Percentiles rank a stretch among this genome's conserved stretches.
phyloP scores from a whole-genome alignment of 2,113 vertebrate species.

The Paedocypris sp. region DNA sequence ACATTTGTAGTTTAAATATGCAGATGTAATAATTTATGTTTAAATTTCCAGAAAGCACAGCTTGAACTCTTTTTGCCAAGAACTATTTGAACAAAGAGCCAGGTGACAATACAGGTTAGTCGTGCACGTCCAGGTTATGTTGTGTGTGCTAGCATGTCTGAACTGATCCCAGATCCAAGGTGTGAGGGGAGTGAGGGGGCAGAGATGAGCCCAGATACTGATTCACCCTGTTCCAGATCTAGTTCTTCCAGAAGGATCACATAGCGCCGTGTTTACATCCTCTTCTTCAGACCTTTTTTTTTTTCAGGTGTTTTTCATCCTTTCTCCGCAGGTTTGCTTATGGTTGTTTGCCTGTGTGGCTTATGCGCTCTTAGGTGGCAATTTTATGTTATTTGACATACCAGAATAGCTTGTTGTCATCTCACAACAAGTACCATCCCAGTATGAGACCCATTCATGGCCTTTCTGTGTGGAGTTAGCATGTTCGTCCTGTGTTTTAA shows the following conservation, averaged over 20 bases:
- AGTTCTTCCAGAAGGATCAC: conserved; percentile 33
- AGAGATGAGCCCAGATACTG: conserved; percentile 13
- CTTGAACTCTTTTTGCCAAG: background rate
- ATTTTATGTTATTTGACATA: background rate
- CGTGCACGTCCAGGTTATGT: conserved; percentile 21
- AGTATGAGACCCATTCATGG: too few species aligned
- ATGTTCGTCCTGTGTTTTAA: too few species aligned
- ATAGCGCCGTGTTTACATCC: conserved; percentile 22
- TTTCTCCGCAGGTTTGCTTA: background rate
- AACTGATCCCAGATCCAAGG: conserved; percentile 35
- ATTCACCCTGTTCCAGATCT: conserved; percentile 21
- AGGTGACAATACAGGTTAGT: conserved; percentile 30
- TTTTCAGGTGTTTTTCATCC: conserved; percentile 2
- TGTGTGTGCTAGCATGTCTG: conserved; percentile 25
- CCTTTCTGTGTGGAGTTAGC: too few species aligned
- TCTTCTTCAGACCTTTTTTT: background rate
- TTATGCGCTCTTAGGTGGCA: background rate
- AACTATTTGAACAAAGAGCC: conserved; percentile 10
- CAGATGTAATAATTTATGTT: too few species aligned
- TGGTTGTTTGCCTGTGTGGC: background rate
- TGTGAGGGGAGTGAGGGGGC: conserved; percentile 25
- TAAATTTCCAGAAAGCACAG: too few species aligned
- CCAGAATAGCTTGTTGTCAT: too few species aligned
- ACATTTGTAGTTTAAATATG: too few species aligned
- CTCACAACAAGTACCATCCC: too few species aligned